Evolutionary conservation across 37 sponge, comb jelly and placozoan genomes (phyloP).

Genomic region (Cliona cf. orientalis): DNA sequence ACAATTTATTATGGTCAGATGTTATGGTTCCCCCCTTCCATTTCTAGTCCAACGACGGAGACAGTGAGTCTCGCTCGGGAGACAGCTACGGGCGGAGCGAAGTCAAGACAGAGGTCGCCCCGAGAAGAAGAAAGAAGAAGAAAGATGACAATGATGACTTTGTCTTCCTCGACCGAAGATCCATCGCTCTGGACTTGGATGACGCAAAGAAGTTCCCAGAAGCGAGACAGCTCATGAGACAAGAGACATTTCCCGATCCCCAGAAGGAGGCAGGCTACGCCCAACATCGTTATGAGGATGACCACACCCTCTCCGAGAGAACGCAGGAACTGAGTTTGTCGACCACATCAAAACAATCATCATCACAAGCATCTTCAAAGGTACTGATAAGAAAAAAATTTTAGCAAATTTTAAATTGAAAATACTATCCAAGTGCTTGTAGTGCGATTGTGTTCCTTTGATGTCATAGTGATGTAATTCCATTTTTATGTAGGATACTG

Average conservation of each 20-base stretch:
- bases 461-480: too few relatives aligned
- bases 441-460: too few relatives aligned
- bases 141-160: conserved; percentile 25
- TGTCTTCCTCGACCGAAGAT: conserved; percentile 37
- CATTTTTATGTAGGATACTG: too few relatives aligned
- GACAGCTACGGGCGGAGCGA: conserved; percentile 16
- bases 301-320: too few relatives aligned
- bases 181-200: neutral
- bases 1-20: neutral
- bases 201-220: neutral
- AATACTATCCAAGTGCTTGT: too few relatives aligned
- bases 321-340: too few relatives aligned
- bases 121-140: neutral
- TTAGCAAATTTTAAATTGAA: too few relatives aligned
- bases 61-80: conserved; percentile 4
- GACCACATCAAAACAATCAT: too few relatives aligned
- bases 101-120: conserved; percentile 8
- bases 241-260: neutral
- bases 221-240: neutral
- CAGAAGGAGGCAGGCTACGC: too few relatives aligned
- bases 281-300: too few relatives aligned
- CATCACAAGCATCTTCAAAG: too few relatives aligned
- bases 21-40: neutral
- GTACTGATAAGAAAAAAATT: too few relatives aligned
- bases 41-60: neutral